phyloP scores from a whole-genome alignment of 2,113 vertebrate genomes.

The Megaceryle torquata region DNA sequence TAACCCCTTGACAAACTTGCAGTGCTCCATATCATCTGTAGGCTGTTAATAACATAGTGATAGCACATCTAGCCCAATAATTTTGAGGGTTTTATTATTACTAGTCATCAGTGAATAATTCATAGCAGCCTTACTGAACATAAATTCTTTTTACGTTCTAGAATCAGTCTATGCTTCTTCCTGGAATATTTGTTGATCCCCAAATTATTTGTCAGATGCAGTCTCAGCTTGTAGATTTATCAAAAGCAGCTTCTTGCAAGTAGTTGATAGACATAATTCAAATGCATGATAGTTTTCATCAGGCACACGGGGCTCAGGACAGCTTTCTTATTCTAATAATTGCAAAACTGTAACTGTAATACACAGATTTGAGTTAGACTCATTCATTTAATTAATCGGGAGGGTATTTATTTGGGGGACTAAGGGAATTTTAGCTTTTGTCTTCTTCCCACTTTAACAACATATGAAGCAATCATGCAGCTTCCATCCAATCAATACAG shows the following conservation, averaged over 20 bases:
- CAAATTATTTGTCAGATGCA: not conserved
- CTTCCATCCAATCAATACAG: not conserved
- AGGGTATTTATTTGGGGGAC: not conserved
- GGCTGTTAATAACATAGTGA: not conserved
- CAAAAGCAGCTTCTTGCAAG: not conserved
- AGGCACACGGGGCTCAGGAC: not conserved
- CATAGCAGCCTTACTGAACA: not conserved
- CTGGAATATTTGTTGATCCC: not conserved
- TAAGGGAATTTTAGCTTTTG: not conserved
- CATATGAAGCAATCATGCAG: not conserved
- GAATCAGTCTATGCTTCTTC: not conserved
- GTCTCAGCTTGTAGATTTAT: not conserved
- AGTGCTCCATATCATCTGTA: not conserved
- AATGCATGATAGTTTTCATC: not conserved
- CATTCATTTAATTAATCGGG: not conserved
- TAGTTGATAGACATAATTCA: not conserved
- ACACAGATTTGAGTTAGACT: not conserved
- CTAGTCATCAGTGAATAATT: constrained; percentile 9
- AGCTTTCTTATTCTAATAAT: not conserved
- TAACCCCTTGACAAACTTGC: not conserved
- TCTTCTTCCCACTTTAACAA: not conserved
- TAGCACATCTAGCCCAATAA: not conserved
- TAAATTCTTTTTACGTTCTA: not conserved
- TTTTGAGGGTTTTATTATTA: not conserved
- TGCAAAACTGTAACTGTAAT: not conserved